Percentiles rank a stretch among this genome's conserved stretches.
Conservation (phyloP, 2,113 vertebrate species). For the Chionis minor region DNA sequence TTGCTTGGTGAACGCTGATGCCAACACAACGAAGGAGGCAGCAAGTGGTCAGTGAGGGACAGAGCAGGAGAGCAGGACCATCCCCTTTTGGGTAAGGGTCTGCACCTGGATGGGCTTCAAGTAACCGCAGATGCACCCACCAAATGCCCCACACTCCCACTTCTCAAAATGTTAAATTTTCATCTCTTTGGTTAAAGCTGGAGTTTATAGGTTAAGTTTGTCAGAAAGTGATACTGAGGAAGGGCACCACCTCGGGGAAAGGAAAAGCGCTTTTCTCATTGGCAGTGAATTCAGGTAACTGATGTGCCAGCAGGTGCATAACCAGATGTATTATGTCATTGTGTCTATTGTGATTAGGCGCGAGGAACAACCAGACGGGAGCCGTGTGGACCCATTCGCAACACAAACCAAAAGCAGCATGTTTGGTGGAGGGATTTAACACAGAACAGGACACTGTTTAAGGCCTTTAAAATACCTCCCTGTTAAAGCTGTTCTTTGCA, state of each 20-base stretch:
- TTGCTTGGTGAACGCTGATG: accelerated
- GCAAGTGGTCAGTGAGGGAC: background rate
- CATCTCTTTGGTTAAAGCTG: background rate
- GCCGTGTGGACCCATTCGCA: background rate
- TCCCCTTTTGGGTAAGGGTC: background rate
- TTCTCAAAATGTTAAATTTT: background rate
- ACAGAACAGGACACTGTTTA: background rate
- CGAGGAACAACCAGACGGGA: background rate
- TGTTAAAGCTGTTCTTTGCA: conserved; percentile 25
- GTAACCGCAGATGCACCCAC: background rate
- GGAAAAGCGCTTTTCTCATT: background rate
- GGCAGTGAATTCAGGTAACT: background rate
- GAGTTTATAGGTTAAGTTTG: background rate
- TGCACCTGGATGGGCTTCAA: background rate
- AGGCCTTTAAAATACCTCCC: conserved; percentile 8
- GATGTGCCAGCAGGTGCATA: background rate
- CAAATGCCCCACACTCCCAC: background rate
- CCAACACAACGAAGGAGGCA: background rate
- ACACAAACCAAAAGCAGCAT: conserved; percentile 6
- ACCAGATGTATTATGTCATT: background rate
- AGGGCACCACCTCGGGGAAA: accelerated
- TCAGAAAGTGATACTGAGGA: background rate
- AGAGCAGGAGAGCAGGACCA: background rate
- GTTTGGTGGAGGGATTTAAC: background rate
- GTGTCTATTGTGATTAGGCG: background rate